Conservation (phyloP, 2,113 vertebrate genomes). For the Tricholaema leucomelas region DNA sequence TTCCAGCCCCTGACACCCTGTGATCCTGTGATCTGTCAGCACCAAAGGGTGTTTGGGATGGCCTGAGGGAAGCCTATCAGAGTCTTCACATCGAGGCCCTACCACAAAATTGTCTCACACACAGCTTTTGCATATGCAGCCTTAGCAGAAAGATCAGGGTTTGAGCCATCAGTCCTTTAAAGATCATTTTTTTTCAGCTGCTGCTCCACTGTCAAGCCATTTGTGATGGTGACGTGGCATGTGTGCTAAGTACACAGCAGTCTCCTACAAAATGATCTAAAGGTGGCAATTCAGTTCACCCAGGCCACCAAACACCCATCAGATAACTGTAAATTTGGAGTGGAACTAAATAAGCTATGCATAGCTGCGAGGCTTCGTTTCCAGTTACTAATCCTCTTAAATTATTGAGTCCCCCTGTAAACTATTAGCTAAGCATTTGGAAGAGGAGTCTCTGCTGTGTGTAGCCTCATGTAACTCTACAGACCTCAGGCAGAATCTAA, state of each 20-base stretch:
- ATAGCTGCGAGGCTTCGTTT: slow-evolving; percentile 56
- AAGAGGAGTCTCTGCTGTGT: slow-evolving; percentile 29
- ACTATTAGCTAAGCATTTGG: slow-evolving; percentile 53
- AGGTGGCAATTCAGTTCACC: slow-evolving; percentile 45
- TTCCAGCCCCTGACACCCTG: too few species aligned
- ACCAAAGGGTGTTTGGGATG: background rate
- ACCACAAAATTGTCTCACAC: background rate
- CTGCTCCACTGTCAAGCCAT: background rate
- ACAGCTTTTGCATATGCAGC: background rate
- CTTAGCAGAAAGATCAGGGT: background rate
- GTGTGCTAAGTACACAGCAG: slow-evolving; percentile 3
- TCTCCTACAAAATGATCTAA: background rate
- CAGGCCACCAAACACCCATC: slow-evolving; percentile 26
- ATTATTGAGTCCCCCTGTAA: slow-evolving; percentile 50
- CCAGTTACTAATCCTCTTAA: slow-evolving; percentile 62
- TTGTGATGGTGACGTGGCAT: background rate
- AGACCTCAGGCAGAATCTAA: background rate
- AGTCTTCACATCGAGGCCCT: background rate
- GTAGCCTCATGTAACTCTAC: background rate
- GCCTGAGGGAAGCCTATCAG: background rate
- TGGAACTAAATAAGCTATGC: slow-evolving; percentile 35
- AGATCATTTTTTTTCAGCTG: background rate
- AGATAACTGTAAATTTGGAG: slow-evolving; percentile 50
- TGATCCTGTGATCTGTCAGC: too few species aligned
- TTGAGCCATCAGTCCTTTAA: background rate